Conservation (phyloP, 2,113 vertebrate genomes). For the Sphyrna mokarran region DNA sequence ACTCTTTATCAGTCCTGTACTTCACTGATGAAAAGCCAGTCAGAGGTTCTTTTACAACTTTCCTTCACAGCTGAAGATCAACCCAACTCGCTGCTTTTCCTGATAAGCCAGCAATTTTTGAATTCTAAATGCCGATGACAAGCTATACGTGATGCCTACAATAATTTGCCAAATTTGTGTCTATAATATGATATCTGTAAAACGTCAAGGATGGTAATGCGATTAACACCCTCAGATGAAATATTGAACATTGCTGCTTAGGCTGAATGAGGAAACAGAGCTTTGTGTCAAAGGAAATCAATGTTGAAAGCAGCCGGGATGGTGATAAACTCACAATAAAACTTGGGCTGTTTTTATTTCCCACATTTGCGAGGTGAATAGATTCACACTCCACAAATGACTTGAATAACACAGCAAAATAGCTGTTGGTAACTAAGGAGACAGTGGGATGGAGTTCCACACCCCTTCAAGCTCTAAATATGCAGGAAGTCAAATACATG, state of each 20-base stretch:
- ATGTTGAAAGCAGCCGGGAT: conserved; percentile 71
- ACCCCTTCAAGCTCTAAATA: conserved; percentile 63
- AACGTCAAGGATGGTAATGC: conserved; percentile 81
- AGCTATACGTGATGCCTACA: conserved; percentile 79
- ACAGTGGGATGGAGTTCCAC: conserved; percentile 49
- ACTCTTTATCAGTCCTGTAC: conserved; percentile 70
- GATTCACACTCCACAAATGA: conserved; percentile 44
- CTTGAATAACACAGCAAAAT: conserved; percentile 55
- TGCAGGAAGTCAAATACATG: conserved; percentile 77
- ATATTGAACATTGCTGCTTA: conserved; percentile 80
- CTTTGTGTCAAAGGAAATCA: conserved; percentile 65
- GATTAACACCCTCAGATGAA: conserved; percentile 83
- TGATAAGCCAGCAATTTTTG: conserved; percentile 76
- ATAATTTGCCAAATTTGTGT: conserved; percentile 82
- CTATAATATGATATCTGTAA: conserved; percentile 86
- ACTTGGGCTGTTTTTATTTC: conserved; percentile 49
- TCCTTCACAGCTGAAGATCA: conserved; percentile 72
- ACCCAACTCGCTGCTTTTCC: conserved; percentile 63
- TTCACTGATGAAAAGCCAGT: conserved; percentile 67
- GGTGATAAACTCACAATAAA: conserved; percentile 73
- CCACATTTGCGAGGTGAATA: conserved; percentile 42
- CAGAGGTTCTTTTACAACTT: conserved; percentile 68
- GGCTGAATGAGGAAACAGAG: conserved; percentile 70
- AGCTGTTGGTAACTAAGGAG: conserved; percentile 61
- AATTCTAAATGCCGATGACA: conserved; percentile 74